These are phyloP conservation scores for Drosophila ohnishii DNA, from an alignment of 1,140 invertebrate genomes.

Conservation along the genomic window DNA sequence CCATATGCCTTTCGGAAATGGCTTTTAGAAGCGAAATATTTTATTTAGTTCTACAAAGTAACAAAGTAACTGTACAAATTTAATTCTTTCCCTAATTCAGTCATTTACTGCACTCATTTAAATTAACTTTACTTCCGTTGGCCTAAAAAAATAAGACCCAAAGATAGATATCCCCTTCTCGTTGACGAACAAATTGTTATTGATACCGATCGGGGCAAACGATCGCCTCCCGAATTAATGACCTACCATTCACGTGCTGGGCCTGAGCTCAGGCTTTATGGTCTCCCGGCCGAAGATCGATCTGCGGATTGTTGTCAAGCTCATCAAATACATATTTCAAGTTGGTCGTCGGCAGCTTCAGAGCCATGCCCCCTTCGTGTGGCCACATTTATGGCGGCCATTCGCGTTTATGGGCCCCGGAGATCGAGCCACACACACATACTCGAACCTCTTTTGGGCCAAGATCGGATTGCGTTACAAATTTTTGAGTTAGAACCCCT, in stretches of 20 bases:
- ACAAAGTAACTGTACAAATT: conserved; percentile 36
- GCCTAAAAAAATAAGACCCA: conserved; percentile 8
- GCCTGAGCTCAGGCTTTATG: conserved; percentile 55
- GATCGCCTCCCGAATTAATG: conserved; percentile 74
- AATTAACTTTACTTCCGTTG: conserved; percentile 58
- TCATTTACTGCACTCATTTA: conserved; percentile 46
- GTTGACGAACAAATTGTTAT: conserved; percentile 71
- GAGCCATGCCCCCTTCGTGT: conserved; percentile 26
- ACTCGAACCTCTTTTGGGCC: conserved; percentile 18
- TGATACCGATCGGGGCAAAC: conserved; percentile 65
- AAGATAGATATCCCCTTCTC: not conserved
- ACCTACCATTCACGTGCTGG: conserved; percentile 49
- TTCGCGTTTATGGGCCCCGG: conserved; percentile 40
- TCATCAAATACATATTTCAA: conserved; percentile 77
- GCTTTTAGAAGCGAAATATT: conserved; percentile 17
- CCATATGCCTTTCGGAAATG: conserved; percentile 18
- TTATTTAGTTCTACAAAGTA: conserved; percentile 20
- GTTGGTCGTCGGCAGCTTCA: conserved; percentile 59
- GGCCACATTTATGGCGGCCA: conserved; percentile 62
- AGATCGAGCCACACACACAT: conserved; percentile 1
- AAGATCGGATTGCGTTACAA: conserved; percentile 36
- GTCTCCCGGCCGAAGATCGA: conserved; percentile 62
- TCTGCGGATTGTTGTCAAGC: conserved; percentile 75
- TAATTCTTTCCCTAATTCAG: conserved; percentile 45
- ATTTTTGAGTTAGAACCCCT: conserved; percentile 24